phyloP scores from a whole-genome alignment of 2,888 invertebrate genomes.

The Lithophane leautieri region DNA sequence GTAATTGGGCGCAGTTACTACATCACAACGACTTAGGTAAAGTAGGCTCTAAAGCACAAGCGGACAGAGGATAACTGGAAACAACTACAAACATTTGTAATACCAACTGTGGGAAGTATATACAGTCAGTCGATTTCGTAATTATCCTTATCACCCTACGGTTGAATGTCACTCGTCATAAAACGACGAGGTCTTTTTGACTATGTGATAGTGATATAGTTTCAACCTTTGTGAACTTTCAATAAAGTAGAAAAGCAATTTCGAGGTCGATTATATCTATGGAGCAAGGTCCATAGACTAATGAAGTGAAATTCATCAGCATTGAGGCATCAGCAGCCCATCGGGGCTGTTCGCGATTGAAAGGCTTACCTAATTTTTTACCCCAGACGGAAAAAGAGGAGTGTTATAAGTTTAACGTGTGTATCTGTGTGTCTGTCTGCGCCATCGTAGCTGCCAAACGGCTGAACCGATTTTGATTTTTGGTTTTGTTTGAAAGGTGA shows the following conservation, averaged over 20 bases:
- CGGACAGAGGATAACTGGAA: not conserved
- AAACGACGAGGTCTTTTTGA: not conserved
- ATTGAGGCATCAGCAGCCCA: not conserved
- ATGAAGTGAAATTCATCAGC: not conserved
- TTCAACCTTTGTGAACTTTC: not conserved
- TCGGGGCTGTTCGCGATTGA: not conserved
- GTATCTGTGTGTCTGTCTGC: too few species aligned
- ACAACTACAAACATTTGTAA: not conserved
- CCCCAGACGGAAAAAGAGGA: too few species aligned
- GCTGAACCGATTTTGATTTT: too few species aligned
- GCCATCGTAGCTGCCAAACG: too few species aligned
- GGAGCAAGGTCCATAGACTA: not conserved
- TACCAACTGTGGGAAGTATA: not conserved
- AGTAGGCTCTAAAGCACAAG: slow-evolving; percentile 18
- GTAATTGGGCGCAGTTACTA: slow-evolving; percentile 77
- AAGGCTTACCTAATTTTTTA: too few species aligned
- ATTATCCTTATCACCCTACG: not conserved
- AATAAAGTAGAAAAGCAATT: not conserved
- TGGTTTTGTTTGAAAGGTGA: too few species aligned
- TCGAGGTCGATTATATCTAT: not conserved
- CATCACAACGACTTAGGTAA: slow-evolving; percentile 62
- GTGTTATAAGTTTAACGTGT: too few species aligned
- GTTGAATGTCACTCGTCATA: not conserved
- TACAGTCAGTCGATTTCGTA: not conserved
- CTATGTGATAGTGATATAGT: not conserved